Evolutionary conservation across 2,888 invertebrate species (phyloP).

Genomic region (Melanchra persicariae): DNA sequence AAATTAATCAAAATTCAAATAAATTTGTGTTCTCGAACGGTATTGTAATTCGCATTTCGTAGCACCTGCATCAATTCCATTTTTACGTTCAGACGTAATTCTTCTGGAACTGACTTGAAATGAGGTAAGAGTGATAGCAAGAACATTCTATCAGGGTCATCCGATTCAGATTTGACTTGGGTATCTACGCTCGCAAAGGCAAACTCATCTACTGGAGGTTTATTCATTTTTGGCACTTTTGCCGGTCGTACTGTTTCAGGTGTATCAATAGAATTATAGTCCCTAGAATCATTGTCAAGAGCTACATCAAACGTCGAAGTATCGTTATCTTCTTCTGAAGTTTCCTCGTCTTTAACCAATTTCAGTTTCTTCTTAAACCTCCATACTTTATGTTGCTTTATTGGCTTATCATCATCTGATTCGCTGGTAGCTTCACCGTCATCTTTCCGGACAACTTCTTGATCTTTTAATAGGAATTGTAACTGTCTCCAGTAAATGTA

Average conservation of each 20-base stretch:
- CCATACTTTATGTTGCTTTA: constrained; percentile 72
- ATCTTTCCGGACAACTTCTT: constrained; percentile 61
- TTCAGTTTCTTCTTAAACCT: constrained; percentile 76
- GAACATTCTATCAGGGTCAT: constrained; percentile 85
- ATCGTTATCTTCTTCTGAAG: constrained; percentile 77
- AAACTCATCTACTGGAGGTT: constrained; percentile 75
- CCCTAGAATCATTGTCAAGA: constrained; percentile 65
- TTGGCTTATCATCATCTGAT: constrained; percentile 69
- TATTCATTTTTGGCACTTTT: constrained; percentile 66
- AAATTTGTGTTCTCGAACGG: constrained; percentile 73
- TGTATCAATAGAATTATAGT: constrained; percentile 68
- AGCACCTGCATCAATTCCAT: constrained; percentile 87
- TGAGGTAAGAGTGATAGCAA: constrained; percentile 85
- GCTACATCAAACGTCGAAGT: constrained; percentile 66
- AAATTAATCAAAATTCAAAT: constrained; percentile 57
- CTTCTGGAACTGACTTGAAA: constrained; percentile 84
- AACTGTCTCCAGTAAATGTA: constrained; percentile 83
- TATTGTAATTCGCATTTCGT: constrained; percentile 79
- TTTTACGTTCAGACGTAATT: constrained; percentile 81
- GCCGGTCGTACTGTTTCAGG: constrained; percentile 52
- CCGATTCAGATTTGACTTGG: constrained; percentile 71
- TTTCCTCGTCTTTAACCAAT: constrained; percentile 74
- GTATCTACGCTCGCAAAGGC: constrained; percentile 84
- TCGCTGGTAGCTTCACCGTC: constrained; percentile 71
- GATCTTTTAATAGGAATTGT: constrained; percentile 81